phyloP scores from a whole-genome alignment of 2,888 invertebrate species.

The Nezara viridula region DNA sequence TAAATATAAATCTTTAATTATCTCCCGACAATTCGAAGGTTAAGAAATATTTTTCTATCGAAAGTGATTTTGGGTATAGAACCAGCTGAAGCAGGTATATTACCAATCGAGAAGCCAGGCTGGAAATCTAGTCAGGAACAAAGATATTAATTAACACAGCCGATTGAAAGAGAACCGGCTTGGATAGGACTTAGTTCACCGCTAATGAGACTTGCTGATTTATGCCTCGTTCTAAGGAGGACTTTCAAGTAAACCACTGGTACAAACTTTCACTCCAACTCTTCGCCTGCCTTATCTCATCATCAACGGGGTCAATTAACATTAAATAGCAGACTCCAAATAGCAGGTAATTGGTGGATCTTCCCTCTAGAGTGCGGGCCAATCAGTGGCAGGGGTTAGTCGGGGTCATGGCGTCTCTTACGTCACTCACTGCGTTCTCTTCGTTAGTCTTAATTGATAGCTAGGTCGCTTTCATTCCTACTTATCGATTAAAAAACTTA shows the following conservation, averaged over 20 bases:
- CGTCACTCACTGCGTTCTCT: neutral
- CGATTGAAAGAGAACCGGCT: neutral
- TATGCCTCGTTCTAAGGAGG: neutral
- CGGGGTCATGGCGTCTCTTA: neutral
- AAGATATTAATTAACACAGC: neutral
- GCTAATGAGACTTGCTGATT: constrained; percentile 31
- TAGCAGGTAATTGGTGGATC: constrained; percentile 27
- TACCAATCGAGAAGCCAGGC: neutral
- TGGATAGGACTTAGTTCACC: neutral
- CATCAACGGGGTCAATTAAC: constrained; percentile 3
- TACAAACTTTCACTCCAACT: constrained; percentile 14
- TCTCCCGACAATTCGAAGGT: too few relatives aligned
- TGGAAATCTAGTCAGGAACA: neutral
- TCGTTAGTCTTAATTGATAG: constrained; percentile 38
- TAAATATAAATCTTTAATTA: too few relatives aligned
- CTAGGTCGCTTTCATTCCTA: neutral
- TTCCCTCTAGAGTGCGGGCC: neutral
- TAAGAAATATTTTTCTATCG: too few relatives aligned
- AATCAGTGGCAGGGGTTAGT: neutral
- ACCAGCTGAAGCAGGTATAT: neutral
- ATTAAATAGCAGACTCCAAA: constrained; percentile 43
- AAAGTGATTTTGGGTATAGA: neutral
- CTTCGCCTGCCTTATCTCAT: constrained; percentile 31
- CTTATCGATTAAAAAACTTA: neutral
- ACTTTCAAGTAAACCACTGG: constrained; percentile 41